Conservation (phyloP, 2,888 invertebrate species). For the Mimas tiliae region DNA sequence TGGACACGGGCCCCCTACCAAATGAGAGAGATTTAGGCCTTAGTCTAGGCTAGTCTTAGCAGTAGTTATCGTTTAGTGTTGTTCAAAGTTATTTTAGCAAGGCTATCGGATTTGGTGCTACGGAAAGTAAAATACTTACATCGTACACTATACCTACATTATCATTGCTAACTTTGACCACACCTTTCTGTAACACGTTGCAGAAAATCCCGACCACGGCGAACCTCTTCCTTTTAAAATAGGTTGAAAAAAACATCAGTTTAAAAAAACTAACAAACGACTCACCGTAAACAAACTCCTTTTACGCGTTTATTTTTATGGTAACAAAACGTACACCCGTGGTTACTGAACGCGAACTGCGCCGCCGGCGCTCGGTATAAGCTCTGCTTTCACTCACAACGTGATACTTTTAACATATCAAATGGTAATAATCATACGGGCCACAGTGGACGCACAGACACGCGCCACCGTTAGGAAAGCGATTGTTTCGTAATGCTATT, state of each 20-base stretch:
- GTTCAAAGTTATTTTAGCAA: too few species aligned
- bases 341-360: conserved; percentile 11
- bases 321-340: neutral
- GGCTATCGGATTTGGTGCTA: too few species aligned
- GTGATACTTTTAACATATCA: conserved; percentile 25
- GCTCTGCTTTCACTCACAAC: conserved; percentile 23
- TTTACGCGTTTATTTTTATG: neutral
- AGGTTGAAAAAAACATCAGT: neutral
- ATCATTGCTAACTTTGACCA: too few species aligned
- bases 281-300: conserved; percentile 6
- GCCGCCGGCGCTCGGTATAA: neutral
- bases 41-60: too few species aligned
- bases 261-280: neutral
- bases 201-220: too few species aligned
- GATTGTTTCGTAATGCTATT: conserved; percentile 14
- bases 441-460: conserved; percentile 4
- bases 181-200: too few species aligned
- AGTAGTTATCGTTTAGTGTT: too few species aligned
- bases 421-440: conserved; percentile 17
- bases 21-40: too few species aligned
- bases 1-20: too few species aligned
- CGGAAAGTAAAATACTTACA: too few species aligned
- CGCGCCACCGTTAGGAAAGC: conserved; percentile 22
- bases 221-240: neutral
- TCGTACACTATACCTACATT: too few species aligned